phyloP scores from a whole-genome alignment of 2,888 invertebrate genomes.

The Latrodectus hesperus region DNA sequence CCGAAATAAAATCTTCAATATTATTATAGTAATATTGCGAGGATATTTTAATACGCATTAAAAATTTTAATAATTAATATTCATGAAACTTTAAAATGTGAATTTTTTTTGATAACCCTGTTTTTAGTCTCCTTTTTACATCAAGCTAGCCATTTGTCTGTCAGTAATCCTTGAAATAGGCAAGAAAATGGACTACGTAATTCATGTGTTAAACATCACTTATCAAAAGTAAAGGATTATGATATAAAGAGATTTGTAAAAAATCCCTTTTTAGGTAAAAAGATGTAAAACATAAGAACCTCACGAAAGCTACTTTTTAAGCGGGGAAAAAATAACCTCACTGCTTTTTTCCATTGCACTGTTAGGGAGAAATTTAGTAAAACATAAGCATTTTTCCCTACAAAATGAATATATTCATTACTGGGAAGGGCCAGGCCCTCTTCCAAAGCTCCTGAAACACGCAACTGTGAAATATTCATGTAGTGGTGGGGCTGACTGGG shows the following conservation, averaged over 20 bases:
- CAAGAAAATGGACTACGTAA: too few relatives aligned
- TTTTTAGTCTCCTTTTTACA: too few relatives aligned
- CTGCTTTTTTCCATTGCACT: background rate
- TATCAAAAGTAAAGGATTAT: background rate
- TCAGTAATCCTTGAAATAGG: too few relatives aligned
- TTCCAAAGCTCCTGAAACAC: background rate
- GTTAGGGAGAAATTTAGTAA: background rate
- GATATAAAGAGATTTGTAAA: background rate
- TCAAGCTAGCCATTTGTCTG: too few relatives aligned
- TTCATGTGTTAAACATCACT: too few relatives aligned
- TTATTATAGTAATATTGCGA: too few relatives aligned
- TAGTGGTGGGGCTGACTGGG: background rate
- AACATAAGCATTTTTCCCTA: conserved; percentile 21
- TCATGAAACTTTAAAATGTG: too few relatives aligned
- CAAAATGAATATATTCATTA: conserved; percentile 41
- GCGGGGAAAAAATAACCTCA: background rate
- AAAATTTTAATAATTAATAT: too few relatives aligned
- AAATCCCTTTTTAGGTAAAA: background rate
- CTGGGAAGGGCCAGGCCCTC: background rate
- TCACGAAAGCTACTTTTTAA: background rate
- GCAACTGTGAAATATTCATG: conserved; percentile 27
- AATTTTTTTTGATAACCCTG: too few relatives aligned
- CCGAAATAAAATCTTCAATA: too few relatives aligned
- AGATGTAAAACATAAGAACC: background rate
- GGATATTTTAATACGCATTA: too few relatives aligned